Base-by-base conservation (phyloP, 1,140 invertebrate species). In the Anastatus disparis region DNA sequence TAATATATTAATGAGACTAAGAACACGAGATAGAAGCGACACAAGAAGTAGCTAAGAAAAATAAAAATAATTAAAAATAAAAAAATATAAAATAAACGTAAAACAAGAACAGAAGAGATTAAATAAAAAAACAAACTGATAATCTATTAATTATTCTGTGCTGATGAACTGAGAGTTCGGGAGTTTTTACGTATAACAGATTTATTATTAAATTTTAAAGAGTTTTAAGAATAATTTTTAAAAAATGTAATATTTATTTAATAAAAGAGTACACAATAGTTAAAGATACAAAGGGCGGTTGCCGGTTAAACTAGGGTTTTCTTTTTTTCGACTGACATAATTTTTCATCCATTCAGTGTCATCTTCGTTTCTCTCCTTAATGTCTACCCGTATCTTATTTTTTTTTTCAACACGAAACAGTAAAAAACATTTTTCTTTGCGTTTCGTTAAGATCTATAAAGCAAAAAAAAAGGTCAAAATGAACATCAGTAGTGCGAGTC, bases 1-100 rank as follows among this genome's bases (percentile, higher is more conserved):
- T 73, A 76, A 74, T 73, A 71, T 74, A 74, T 72, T 68, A 74
- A 72, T 67, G 63, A 72, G 69, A 73, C 72, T 76, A 72, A 70
- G 59, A n/a, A 55, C 15, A 70, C 13, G 58, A 62, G n/a, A 29
- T 62, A 68, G 29, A 55, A n/a, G 10, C 13, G 31, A 40, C 26
- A n/a, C n/a, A 38, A 44, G 42, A 2, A 22, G 13, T 46, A 46
- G 24, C 15, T 46, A 53, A 42, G 27, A 59, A 65, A 61, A 61
- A 61, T 35, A 67, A 56, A 12, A 59, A n/a, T n/a, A n/a, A n/a
- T n/a, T n/a, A n/a, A n/a, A n/a, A n/a, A n/a, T n/a, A n/a, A n/a
- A n/a, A n/a, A n/a, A n/a, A n/a, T n/a, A n/a, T n/a, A n/a, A n/a
- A n/a, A n/a, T n/a, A n/a, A n/a, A n/a, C n/a, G n/a, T n/a, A n/a